Base-by-base conservation (phyloP, 2,888 invertebrate species). In the Dioctria linearis region DNA sequence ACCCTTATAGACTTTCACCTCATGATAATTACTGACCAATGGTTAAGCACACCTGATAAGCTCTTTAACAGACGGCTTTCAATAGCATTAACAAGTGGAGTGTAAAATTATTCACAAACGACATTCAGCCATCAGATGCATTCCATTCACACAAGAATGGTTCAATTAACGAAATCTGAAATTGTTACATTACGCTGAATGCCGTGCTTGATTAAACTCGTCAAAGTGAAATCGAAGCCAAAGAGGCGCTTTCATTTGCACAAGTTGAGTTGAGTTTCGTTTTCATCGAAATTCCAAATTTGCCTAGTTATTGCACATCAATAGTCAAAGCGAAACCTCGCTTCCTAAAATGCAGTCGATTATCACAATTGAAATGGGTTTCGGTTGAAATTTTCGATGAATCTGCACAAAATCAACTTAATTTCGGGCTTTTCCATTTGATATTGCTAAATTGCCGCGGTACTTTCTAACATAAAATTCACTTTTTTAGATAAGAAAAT, bases 381-480 rank as follows among this genome's bases (percentile, higher is more conserved):
- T 80, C 69, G 83, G 83, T 83, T 84, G 85, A 85, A 85, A 86
- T 86, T 86, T 86, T 86, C 85, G 86, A 85, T 85, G 86, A 85
- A 86, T 85, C 86, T 86, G 85, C 86, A 85, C 86, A 86, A 85
- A 85, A 86, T 86, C 85, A 86, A 85, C 85, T 86, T 86, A 84
- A 86, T 86, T 86, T 86, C 81, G 84, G 86, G 84, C 43, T 85
- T 85, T 86, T 86, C 85, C 85, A 85, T 86, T 86, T 86, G 85
- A 83, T 85, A 79, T 78, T 49, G 81, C 75, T 65, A 73, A 81
- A 63, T 49, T 63, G 25, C 1, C 5, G 57, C 54, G 40, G 84
- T 84, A 85, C 83, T 25, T 25, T 25, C 25, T 25, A 25, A 2
- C 25, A 13, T 43, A 63, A 76, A 76, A 40, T 61, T 59, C 73